Evolutionary conservation across 2,888 invertebrate species (phyloP).

Genomic region (Oegoconia quadripuncta): DNA sequence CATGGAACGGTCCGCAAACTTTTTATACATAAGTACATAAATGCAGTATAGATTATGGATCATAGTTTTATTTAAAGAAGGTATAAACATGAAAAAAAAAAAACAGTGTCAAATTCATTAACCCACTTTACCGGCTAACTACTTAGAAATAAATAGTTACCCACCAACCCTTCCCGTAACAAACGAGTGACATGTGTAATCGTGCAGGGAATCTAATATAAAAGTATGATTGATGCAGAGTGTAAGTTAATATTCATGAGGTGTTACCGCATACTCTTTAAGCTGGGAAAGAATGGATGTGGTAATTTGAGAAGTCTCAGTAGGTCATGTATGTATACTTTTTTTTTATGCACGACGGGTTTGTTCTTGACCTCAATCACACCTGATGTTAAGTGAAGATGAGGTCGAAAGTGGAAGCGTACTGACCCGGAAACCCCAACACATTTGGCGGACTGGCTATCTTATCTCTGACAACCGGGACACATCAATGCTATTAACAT

Average conservation of each 20-base stretch:
- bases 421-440: too few relatives aligned
- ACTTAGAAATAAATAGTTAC: conserved; percentile 39
- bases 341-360: too few relatives aligned
- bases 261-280: conserved; percentile 51
- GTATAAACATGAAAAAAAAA: too few relatives aligned
- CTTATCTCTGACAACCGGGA: too few relatives aligned
- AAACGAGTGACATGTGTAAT: conserved; percentile 47
- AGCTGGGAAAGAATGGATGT: conserved; percentile 16
- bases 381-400: too few relatives aligned
- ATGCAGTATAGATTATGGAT: background rate
- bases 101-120: conserved; percentile 26
- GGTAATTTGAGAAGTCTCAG: conserved; percentile 15
- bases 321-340: conserved; percentile 3
- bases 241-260: conserved; percentile 70
- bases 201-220: conserved; percentile 42
- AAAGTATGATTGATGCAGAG: conserved; percentile 68
- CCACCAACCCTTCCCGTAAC: conserved; percentile 33
- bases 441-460: too few relatives aligned
- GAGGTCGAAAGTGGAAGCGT: too few relatives aligned
- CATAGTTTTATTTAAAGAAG: too few relatives aligned
- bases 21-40: too few relatives aligned
- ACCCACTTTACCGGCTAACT: conserved; percentile 38
- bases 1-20: too few relatives aligned
- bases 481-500: too few relatives aligned
- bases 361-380: too few relatives aligned